phyloP scores from a whole-genome alignment of 2,797 vertebrate genomes.

The Lithobates pipiens region DNA sequence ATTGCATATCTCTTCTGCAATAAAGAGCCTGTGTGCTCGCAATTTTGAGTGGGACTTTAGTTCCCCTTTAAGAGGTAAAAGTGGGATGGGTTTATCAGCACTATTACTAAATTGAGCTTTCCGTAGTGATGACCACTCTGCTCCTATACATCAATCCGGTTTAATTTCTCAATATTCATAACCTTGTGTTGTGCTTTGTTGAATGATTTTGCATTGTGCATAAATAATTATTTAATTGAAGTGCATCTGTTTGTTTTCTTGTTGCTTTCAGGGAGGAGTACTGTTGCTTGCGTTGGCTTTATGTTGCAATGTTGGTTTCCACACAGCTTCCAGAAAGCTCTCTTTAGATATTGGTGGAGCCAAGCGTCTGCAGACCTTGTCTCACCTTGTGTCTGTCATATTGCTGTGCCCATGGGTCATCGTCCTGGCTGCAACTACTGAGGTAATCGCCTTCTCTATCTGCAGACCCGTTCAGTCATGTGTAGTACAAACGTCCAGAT shows the following conservation, averaged over 20 bases:
- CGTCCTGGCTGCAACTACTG: slow-evolving; percentile 90
- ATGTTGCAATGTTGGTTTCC: slow-evolving; percentile 93
- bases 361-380: slow-evolving; percentile 93
- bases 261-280: slow-evolving; percentile 87
- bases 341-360: slow-evolving; percentile 92
- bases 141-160: too few relatives aligned
- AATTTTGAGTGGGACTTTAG: too few relatives aligned
- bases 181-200: too few relatives aligned
- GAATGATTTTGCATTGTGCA: too few relatives aligned
- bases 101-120: too few relatives aligned
- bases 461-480: neutral
- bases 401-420: slow-evolving; percentile 95
- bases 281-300: slow-evolving; percentile 90
- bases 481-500: neutral
- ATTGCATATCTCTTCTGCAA: too few relatives aligned
- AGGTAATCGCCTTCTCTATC: slow-evolving; percentile 76
- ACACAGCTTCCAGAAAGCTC: slow-evolving; percentile 91
- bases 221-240: slow-evolving; percentile 11
- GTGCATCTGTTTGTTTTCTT: slow-evolving; percentile 46
- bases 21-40: too few relatives aligned
- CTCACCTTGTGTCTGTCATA: slow-evolving; percentile 87
- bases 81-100: too few relatives aligned
- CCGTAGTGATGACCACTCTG: too few relatives aligned
- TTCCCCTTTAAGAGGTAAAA: too few relatives aligned
- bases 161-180: too few relatives aligned